Conservation (phyloP, 2,888 invertebrate genomes). For the Drosophila robusta region DNA sequence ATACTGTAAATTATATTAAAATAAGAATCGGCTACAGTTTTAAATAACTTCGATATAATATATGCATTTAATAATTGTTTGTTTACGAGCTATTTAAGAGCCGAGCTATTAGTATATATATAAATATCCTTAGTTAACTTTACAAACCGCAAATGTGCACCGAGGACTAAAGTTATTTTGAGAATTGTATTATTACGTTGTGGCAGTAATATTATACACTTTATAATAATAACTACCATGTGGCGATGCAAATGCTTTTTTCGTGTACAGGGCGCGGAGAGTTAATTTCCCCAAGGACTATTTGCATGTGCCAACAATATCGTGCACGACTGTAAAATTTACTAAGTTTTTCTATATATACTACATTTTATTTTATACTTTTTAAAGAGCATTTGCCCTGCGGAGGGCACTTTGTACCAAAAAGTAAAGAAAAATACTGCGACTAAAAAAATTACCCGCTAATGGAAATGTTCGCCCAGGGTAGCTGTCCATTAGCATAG, state of each 20-base stretch:
- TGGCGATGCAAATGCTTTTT: constrained; percentile 3
- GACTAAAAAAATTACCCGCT: no score
- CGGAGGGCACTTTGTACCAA: not conserved
- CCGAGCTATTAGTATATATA: no score
- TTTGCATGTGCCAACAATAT: constrained; percentile 10
- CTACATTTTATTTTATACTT: not conserved
- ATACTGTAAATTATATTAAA: no score
- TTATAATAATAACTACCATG: not conserved
- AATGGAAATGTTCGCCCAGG: no score
- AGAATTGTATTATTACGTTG: constrained; percentile 1
- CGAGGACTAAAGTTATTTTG: constrained; percentile 5
- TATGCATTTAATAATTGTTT: no score
- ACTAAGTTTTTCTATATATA: constrained; percentile 5
- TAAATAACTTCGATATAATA: no score
- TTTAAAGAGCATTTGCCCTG: not conserved
- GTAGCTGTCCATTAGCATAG: no score
- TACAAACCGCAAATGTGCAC: not conserved
- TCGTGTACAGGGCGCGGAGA: not conserved
- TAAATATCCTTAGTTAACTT: not conserved
- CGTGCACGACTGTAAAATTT: constrained; percentile 7
- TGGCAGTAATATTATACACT: constrained; percentile 7
- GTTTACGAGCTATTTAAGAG: not conserved
- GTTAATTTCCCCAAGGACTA: not conserved
- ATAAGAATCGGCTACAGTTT: no score
- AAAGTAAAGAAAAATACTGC: not conserved